phyloP scores from a whole-genome alignment of 2,888 invertebrate species.

The Ditylenchus weischeri region DNA sequence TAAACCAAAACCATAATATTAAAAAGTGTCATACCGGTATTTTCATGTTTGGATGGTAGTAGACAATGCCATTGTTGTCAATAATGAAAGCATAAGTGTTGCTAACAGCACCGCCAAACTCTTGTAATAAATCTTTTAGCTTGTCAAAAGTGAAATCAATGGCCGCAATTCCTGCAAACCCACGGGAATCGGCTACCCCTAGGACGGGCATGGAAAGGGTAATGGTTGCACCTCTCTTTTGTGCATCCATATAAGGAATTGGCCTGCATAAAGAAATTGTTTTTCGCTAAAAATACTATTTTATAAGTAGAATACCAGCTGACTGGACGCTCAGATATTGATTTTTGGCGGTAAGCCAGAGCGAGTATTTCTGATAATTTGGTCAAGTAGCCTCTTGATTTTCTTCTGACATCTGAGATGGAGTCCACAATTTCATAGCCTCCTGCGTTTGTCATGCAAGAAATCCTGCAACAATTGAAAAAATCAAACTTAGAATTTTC shows the following conservation, averaged over 20 bases:
- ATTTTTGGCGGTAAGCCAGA: constrained; percentile 26
- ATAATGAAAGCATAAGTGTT: constrained; percentile 45
- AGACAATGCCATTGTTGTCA: constrained; percentile 56
- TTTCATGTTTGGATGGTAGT: constrained; percentile 51
- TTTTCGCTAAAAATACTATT: background rate
- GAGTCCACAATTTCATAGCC: constrained; percentile 45
- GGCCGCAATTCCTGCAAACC: constrained; percentile 45
- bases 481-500: no score
- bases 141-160: constrained; percentile 30
- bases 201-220: constrained; percentile 49
- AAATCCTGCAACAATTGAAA: background rate
- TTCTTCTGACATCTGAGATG: constrained; percentile 51
- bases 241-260: constrained; percentile 53
- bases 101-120: constrained; percentile 8
- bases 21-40: constrained; percentile 38
- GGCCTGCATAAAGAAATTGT: constrained; percentile 29
- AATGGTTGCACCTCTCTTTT: constrained; percentile 47
- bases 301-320: constrained; percentile 34
- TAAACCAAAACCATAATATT: no score
- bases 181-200: background rate
- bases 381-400: constrained; percentile 46
- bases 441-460: constrained; percentile 41
- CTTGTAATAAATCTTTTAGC: constrained; percentile 4
- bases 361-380: constrained; percentile 40
- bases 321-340: constrained; percentile 38